Evolutionary conservation across 2,888 invertebrate species (phyloP).

Genomic region (Scrobipalpa costella): DNA sequence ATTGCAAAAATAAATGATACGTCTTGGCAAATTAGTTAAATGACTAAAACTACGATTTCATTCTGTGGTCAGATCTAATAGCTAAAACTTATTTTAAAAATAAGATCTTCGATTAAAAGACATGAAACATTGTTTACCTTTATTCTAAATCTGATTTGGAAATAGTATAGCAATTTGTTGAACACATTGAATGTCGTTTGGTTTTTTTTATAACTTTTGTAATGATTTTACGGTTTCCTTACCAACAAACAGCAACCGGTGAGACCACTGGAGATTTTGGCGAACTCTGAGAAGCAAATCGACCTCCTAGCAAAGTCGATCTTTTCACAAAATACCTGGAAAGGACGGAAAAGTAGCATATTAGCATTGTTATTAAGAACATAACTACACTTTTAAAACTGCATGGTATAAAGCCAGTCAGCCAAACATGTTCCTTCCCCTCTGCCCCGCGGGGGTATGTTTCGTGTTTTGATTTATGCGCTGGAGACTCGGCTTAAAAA

Average conservation of each 20-base stretch:
- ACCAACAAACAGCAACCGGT: slow-evolving; percentile 91
- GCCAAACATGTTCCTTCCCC: no score
- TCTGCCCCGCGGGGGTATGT: no score
- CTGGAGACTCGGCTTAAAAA: no score
- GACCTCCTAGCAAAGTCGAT: slow-evolving; percentile 91
- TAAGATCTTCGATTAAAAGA: no score
- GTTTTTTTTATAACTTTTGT: background rate
- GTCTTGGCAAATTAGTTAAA: no score
- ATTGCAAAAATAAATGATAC: no score
- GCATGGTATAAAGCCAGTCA: no score
- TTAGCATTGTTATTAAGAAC: background rate
- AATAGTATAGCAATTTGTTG: slow-evolving; percentile 4
- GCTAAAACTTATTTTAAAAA: no score
- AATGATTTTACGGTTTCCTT: slow-evolving; percentile 44
- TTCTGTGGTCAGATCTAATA: no score
- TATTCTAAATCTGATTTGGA: no score
- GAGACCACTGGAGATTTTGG: slow-evolving; percentile 89
- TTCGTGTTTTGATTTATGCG: background rate
- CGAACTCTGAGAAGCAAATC: slow-evolving; percentile 89
- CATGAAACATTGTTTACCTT: no score
- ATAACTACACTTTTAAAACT: background rate
- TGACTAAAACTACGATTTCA: no score
- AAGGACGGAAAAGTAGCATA: slow-evolving; percentile 29
- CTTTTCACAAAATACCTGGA: slow-evolving; percentile 91
- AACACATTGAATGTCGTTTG: background rate